Conservation (phyloP, 2,113 vertebrate genomes). For the Salvelinus fontinalis region DNA sequence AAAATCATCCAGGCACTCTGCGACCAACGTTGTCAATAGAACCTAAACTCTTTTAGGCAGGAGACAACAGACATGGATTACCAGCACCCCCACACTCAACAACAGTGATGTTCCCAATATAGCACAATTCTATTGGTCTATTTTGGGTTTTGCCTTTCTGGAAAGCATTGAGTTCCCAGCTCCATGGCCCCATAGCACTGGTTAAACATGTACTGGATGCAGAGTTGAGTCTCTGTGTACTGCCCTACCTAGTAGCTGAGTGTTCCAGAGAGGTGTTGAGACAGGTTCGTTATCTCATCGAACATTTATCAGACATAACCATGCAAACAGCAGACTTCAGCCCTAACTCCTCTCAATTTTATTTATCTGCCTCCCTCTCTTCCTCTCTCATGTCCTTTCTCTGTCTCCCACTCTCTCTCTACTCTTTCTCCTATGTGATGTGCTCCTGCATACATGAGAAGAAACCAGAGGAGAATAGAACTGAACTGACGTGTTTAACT, state of each 20-base stretch:
- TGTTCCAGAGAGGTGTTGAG: background rate
- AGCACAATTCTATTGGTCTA: too few species aligned
- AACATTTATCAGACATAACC: constrained; percentile 39
- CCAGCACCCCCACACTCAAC: too few species aligned
- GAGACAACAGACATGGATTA: background rate
- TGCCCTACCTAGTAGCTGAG: background rate
- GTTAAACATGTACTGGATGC: background rate
- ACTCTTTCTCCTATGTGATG: constrained; percentile 15
- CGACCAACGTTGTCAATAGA: background rate
- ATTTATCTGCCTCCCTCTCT: background rate
- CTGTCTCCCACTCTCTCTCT: constrained; percentile 21
- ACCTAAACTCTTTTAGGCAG: background rate
- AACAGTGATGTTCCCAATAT: too few species aligned
- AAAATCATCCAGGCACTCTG: too few species aligned
- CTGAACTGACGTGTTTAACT: background rate
- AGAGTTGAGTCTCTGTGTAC: background rate
- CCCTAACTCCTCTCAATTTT: background rate
- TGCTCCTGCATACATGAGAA: background rate
- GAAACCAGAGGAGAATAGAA: constrained; percentile 2
- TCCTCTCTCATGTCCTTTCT: background rate
- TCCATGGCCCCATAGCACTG: background rate
- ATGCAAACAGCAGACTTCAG: constrained; percentile 22
- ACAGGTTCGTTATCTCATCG: constrained; percentile 14
- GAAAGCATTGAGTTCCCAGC: background rate
- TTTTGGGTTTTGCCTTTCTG: background rate